These are phyloP conservation scores for Sebastes wilsoni DNA, from an alignment of 2,797 vertebrate species.

Conservation along the genomic window DNA sequence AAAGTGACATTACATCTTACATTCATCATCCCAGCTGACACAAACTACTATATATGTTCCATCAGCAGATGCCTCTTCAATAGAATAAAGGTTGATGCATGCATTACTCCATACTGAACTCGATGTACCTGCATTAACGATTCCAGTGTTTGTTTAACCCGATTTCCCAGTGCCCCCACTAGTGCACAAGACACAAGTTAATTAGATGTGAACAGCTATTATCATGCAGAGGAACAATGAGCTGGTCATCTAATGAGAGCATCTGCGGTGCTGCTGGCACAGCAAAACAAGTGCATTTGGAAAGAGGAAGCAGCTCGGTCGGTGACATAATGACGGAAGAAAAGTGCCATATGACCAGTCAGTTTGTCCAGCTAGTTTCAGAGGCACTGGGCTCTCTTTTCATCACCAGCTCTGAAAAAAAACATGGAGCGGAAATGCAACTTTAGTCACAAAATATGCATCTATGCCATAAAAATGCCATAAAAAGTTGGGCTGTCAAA, in stretches of 20 bases:
- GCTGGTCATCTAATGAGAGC: slow-evolving; percentile 74
- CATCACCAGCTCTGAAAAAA: neutral
- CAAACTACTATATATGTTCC: neutral
- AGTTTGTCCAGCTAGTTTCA: neutral
- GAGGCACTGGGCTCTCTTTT: neutral
- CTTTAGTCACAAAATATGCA: neutral
- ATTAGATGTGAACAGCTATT: slow-evolving; percentile 79
- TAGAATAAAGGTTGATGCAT: slow-evolving; percentile 12
- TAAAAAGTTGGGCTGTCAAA: neutral
- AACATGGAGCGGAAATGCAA: neutral
- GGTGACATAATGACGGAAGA: slow-evolving; percentile 46
- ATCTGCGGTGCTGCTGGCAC: slow-evolving; percentile 65
- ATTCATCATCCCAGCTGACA: neutral
- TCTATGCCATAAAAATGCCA: neutral
- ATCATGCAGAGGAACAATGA: slow-evolving; percentile 73
- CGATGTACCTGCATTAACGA: slow-evolving; percentile 38
- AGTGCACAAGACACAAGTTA: slow-evolving; percentile 62
- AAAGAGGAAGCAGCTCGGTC: slow-evolving; percentile 43
- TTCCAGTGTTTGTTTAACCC: slow-evolving; percentile 56
- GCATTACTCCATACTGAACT: slow-evolving; percentile 14
- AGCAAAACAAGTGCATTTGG: slow-evolving; percentile 70
- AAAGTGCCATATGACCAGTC: slow-evolving; percentile 9
- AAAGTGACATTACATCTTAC: neutral
- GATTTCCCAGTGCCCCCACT: slow-evolving; percentile 55
- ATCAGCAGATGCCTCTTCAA: neutral